Evolutionary conservation across 1,140 invertebrate genomes (phyloP).

Genomic region (Drosophila nigrodunni): DNA sequence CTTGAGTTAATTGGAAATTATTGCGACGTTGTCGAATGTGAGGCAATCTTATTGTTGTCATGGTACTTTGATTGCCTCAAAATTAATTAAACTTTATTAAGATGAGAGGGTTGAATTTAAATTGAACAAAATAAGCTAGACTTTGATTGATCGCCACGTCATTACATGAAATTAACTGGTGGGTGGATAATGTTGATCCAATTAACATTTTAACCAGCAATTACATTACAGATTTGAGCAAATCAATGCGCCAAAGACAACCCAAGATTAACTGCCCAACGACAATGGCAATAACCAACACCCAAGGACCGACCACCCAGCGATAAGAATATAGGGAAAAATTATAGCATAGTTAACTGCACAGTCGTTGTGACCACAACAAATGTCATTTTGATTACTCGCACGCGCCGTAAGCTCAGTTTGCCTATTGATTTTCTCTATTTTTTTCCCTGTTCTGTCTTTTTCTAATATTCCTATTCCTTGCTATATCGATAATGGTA

Average conservation of each 20-base stretch:
- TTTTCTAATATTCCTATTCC: slow-evolving; percentile 46
- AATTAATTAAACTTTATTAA: slow-evolving; percentile 48
- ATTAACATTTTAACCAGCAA: slow-evolving; percentile 45
- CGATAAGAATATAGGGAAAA: slow-evolving; percentile 19
- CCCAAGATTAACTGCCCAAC: not conserved
- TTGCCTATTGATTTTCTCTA: slow-evolving; percentile 41
- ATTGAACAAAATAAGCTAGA: slow-evolving; percentile 1
- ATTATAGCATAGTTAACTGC: slow-evolving; percentile 46
- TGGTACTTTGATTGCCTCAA: slow-evolving; percentile 2
- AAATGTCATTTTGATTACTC: slow-evolving; percentile 57
- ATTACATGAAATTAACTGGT: slow-evolving; percentile 15
- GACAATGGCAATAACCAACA: not conserved
- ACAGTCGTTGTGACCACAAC: slow-evolving; percentile 26
- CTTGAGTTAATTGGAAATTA: slow-evolving; percentile 51
- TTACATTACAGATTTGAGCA: slow-evolving; percentile 43
- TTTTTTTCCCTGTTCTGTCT: slow-evolving; percentile 16
- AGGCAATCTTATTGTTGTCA: slow-evolving; percentile 20
- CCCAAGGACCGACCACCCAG: not conserved
- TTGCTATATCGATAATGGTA: slow-evolving; percentile 21
- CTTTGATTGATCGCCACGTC: slow-evolving; percentile 38
- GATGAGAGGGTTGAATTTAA: slow-evolving; percentile 10
- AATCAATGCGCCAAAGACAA: slow-evolving; percentile 26
- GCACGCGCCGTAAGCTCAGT: slow-evolving; percentile 35
- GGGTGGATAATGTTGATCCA: slow-evolving; percentile 29
- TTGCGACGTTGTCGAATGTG: slow-evolving; percentile 12